Base-by-base conservation (phyloP, 2,797 vertebrate species). In the Eidolon dupreanum region DNA sequence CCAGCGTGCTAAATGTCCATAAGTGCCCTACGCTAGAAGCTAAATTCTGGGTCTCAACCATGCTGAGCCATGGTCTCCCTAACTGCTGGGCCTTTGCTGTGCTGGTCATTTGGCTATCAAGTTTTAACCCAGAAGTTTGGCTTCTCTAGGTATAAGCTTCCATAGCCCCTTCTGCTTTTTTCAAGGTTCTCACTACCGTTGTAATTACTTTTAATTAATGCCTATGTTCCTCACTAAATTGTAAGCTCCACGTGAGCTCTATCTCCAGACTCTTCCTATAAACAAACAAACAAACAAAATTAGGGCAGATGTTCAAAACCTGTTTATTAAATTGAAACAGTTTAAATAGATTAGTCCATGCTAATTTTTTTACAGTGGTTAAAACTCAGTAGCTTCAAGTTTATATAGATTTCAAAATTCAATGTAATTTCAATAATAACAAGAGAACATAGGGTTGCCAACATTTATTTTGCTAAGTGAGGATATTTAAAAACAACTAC, bases 381-480 rank as follows among this genome's bases (percentile, higher is more conserved):
- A 89, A 85, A 86, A 90, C 81, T 74, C 55, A 43, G 83, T 84
- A 70, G 90, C 85, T 73, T 94, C 70, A 43, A 83, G 49, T 68
- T 68, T 33, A 71, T 19, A 66, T 49, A 53, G 74, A 73, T 38
- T 79, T 88, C 66, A 68, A 16, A 93, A 87, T 90, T 24, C 46
- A 75, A 5, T 79, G 51, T 88, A 59, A 91, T 70, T 65, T 92
- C 74, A 78, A 90, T 36, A 77, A 46, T n/a, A 53, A 33, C 36
- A 66, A 24, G 33, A 41, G 33, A 70, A 66, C 43, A 55, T 11
- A 57, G 43, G 9, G 38, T 43, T 94, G 75, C 24, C 46, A 38
- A 75, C 51, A 75, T 59, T 78, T 81, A 82, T 79, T 95, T 95
- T 82, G 38, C 41, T 68, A 26, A 59, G 65, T 77, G 26, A 96